phyloP scores from a whole-genome alignment of 2,888 invertebrate species.

The Lepidocyrtinus sp. region DNA sequence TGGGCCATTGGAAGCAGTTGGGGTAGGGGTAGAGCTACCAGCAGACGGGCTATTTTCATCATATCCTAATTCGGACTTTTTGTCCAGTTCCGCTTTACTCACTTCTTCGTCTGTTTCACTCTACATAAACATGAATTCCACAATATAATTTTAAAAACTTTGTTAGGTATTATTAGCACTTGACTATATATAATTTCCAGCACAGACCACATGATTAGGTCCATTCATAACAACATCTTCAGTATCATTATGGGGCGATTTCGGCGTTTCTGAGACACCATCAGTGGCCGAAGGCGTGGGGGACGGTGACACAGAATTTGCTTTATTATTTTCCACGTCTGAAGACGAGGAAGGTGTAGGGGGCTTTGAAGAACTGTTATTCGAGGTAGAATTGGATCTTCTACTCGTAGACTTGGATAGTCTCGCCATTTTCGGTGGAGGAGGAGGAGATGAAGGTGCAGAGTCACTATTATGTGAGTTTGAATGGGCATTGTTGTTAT shows the following conservation, averaged over 20 bases:
- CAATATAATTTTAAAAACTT: background rate
- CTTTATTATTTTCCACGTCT: constrained; percentile 44
- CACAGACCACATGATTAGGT: constrained; percentile 57
- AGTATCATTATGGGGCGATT: constrained; percentile 7
- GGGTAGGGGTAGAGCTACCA: constrained; percentile 50
- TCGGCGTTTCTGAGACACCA: constrained; percentile 19
- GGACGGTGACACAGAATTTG: constrained; percentile 43
- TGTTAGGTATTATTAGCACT: too few species aligned
- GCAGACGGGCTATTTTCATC: constrained; percentile 55
- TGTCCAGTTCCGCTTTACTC: constrained; percentile 56
- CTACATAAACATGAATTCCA: constrained; percentile 38
- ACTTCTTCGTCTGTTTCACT: constrained; percentile 60
- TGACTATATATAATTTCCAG: too few species aligned
- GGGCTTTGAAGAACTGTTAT: constrained; percentile 51
- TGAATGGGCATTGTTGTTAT: constrained; percentile 57
- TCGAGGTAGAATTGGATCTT: constrained; percentile 51
- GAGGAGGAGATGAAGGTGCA: constrained; percentile 52
- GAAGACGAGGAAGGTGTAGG: constrained; percentile 49
- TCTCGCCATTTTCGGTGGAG: constrained; percentile 56
- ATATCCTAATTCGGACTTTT: constrained; percentile 58
- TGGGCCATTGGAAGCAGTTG: constrained; percentile 62
- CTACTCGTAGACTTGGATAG: constrained; percentile 54
- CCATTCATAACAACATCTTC: constrained; percentile 49
- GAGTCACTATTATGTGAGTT: constrained; percentile 52
- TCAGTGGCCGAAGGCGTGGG: constrained; percentile 22